Evolutionary conservation across 1,140 invertebrate genomes (phyloP), one percentile per base, ranked within the genome.

Genomic region (Campoletis sonorensis): DNA sequence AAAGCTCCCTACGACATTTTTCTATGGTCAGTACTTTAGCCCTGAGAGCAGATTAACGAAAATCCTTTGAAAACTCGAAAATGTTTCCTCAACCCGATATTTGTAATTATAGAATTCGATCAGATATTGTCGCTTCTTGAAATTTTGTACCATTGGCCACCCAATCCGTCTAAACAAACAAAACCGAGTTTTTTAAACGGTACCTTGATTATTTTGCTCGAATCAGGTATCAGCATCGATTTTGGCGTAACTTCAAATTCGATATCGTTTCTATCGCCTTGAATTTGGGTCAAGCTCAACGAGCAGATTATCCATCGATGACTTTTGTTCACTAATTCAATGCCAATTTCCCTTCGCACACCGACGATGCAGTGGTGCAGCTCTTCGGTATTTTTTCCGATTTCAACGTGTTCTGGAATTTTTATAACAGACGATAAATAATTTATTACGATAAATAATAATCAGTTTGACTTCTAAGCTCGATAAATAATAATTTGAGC

Each of bases 231-330:
- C 70, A 92, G 80, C 45, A 88, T 83, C 16, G 83, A 71, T 37
- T 91, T 84, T 68, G 85, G 54, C 4, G 88, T 87, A 30, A 90
- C 83, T 21, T 84, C 71, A 15, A 92, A 79, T 54, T 86, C 78
- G 64, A 92, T 85, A 80, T 86, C 88, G 30, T 90, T 81, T 49
- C 83, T 86, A 8, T 89, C 87, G 13, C 89, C 90, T 82, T 89
- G 86, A 78, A 90, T 81, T 81, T 88, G 85, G 54, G 81, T 45
- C 61, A 89, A 70, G 49, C 70, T 88, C 23, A 88, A 61, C 4
- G 79, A 79, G 81, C 87, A 89, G n/a, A 88, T 82, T 13, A 92
- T 85, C 91, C 91, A 92, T 68, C 86, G 86, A 64, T 88, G 84
- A 67, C 90, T 86, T 81, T 87, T 87, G 71, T 92, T 92, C 54